These are phyloP conservation scores for Manis crassicaudata DNA, from an alignment of 2,797 vertebrate species.

Conservation along the genomic window DNA sequence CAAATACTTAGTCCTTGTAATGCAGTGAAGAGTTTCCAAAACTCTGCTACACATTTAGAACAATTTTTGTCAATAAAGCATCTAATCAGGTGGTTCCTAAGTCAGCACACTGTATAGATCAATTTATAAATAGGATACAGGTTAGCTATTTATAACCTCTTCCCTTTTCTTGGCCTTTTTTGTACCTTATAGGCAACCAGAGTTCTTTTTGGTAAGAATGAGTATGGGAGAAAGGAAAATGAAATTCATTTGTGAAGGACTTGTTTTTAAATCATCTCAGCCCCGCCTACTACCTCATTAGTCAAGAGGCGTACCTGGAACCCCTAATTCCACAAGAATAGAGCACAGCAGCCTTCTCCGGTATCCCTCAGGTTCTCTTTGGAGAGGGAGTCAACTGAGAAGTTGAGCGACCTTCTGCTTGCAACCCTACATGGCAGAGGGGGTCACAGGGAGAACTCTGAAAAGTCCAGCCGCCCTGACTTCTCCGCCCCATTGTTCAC, in stretches of 20 bases:
- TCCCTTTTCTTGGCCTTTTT: background rate
- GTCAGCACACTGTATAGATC: too few relatives aligned
- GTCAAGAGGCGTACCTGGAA: background rate
- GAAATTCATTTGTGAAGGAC: background rate
- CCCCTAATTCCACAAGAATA: background rate
- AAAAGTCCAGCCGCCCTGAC: background rate
- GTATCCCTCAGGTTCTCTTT: background rate
- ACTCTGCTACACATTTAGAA: background rate
- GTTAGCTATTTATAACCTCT: background rate
- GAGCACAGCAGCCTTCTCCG: background rate
- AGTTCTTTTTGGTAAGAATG: background rate
- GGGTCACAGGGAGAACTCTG: fast-evolving
- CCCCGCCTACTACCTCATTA: background rate
- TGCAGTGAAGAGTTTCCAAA: background rate
- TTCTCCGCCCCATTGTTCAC: background rate
- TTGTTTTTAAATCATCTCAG: background rate
- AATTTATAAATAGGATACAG: background rate
- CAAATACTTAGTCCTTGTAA: background rate
- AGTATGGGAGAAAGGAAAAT: background rate
- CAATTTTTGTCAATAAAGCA: background rate
- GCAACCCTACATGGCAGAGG: background rate
- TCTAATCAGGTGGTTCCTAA: background rate
- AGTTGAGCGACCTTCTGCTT: background rate
- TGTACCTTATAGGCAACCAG: background rate
- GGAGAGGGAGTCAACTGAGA: background rate